phyloP scores from a whole-genome alignment of 2,113 vertebrate species.

The Aegithalos caudatus region DNA sequence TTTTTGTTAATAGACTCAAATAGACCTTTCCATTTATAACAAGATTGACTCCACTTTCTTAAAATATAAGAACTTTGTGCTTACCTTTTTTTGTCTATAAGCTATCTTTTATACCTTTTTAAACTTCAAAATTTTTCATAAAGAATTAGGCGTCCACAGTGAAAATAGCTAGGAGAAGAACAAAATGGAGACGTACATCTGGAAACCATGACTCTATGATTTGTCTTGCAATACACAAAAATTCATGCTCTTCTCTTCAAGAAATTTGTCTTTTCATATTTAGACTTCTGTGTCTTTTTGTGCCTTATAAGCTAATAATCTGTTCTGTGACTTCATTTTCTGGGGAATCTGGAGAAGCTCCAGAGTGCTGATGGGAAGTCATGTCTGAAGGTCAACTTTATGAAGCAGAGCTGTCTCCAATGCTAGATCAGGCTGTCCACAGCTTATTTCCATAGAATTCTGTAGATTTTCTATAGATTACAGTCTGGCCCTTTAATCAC shows the following conservation, averaged over 20 bases:
- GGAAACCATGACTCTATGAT: not conserved
- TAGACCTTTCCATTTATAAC: not conserved
- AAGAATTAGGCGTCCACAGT: not conserved
- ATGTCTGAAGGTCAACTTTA: not conserved
- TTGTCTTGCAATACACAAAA: not conserved
- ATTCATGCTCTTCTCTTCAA: not conserved
- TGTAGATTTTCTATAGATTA: not conserved
- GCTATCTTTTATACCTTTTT: not conserved
- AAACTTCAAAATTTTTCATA: not conserved
- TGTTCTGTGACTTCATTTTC: not conserved
- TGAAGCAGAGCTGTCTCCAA: not conserved
- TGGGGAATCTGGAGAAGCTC: not conserved
- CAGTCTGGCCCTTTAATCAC: not conserved
- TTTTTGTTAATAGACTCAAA: not conserved
- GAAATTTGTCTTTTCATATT: not conserved
- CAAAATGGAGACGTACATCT: not conserved
- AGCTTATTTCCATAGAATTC: not conserved
- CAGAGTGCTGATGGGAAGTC: not conserved
- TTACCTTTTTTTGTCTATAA: not conserved
- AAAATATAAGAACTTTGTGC: not conserved
- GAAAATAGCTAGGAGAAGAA: not conserved
- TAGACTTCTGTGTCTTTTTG: not conserved
- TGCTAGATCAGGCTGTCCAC: not conserved
- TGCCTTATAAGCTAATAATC: not conserved
- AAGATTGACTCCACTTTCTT: not conserved